These are phyloP conservation scores for Caerostris extrusa DNA, from an alignment of 1,140 invertebrate genomes.

Conservation along the genomic window DNA sequence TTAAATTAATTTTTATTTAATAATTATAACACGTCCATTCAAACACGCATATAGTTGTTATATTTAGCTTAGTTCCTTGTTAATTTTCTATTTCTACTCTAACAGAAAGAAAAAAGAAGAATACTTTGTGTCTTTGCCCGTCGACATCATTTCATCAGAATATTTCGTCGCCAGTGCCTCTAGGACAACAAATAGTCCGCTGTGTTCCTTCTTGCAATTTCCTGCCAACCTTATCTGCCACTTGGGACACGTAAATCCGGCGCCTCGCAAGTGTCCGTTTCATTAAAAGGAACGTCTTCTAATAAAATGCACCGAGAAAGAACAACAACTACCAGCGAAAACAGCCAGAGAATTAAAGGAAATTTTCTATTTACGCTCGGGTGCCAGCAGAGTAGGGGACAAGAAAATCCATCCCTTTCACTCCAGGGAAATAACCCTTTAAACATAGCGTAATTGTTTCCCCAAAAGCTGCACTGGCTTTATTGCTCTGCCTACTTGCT, in stretches of 20 bases:
- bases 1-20: too few relatives aligned
- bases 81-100: too few relatives aligned
- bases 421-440: conserved; percentile 13
- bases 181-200: neutral
- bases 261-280: neutral
- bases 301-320: neutral
- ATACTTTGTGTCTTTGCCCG: too few relatives aligned
- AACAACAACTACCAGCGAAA: neutral
- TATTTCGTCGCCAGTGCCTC: neutral
- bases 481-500: conserved; percentile 14
- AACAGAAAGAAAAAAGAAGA: too few relatives aligned
- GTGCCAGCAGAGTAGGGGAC: neutral
- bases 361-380: conserved; percentile 1
- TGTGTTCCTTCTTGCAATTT: neutral
- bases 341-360: neutral
- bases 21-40: too few relatives aligned
- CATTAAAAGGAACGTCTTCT: neutral
- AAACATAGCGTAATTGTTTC: conserved; percentile 7
- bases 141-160: neutral
- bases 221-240: neutral
- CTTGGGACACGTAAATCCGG: neutral
- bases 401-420: neutral
- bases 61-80: too few relatives aligned
- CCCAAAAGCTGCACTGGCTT: neutral
- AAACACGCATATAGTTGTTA: too few relatives aligned